A percentile compares a stretch with the other conserved stretches of the same genome.
These are phyloP conservation scores for Lampris incognitus DNA, from an alignment of 2,113 vertebrate genomes.

Conservation along the genomic window DNA sequence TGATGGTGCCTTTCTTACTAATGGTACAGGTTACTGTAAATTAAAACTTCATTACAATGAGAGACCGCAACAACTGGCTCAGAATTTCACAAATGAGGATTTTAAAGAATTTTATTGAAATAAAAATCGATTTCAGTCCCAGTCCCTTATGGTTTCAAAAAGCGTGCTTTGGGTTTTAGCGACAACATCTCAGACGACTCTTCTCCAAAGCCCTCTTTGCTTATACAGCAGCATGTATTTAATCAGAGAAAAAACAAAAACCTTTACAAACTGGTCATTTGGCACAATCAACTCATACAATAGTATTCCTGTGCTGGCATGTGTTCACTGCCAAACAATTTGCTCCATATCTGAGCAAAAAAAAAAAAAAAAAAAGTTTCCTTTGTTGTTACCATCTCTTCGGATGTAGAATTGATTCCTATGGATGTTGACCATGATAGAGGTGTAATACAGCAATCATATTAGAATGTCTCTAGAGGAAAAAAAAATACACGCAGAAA, in stretches of 20 bases:
- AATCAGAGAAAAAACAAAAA: constrained; percentile 52
- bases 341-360: constrained; percentile 54
- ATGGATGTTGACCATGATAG: constrained; percentile 39
- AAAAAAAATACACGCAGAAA: constrained; percentile 46
- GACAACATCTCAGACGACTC: constrained; percentile 68
- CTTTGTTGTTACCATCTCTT: constrained; percentile 13
- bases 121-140: constrained; percentile 83
- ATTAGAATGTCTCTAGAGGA: constrained; percentile 44
- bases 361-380: no score
- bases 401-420: constrained; percentile 46
- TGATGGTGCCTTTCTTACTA: no score
- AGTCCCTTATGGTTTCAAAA: constrained; percentile 83
- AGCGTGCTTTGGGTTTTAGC: constrained; percentile 82
- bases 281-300: constrained; percentile 78
- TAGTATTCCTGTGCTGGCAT: constrained; percentile 69
- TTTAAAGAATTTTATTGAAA: constrained; percentile 86
- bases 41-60: constrained; percentile 16
- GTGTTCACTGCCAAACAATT: constrained; percentile 45
- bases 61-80: constrained; percentile 25
- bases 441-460: constrained; percentile 60
- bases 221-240: constrained; percentile 78
- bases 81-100: constrained; percentile 65
- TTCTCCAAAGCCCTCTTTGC: constrained; percentile 75
- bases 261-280: constrained; percentile 79
- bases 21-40: no score